Percentiles rank a stretch among this genome's conserved stretches.
phyloP scores from a whole-genome alignment of 1,140 invertebrate genomes.

The Drosophila bipectinata region DNA sequence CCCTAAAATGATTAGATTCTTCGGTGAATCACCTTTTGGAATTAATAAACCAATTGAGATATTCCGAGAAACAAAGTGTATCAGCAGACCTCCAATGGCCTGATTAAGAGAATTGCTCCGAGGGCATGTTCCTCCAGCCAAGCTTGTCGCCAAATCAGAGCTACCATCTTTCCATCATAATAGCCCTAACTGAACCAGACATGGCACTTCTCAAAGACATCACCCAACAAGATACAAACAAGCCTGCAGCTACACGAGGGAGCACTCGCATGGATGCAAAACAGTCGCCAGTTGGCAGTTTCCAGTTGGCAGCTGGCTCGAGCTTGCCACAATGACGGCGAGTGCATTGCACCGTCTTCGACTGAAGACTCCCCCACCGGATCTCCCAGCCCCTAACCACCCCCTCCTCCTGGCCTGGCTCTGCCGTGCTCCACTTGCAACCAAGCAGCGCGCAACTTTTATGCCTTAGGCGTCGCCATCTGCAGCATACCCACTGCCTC shows the following conservation, averaged over 20 bases:
- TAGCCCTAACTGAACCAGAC: constrained; percentile 46
- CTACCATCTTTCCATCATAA: constrained; percentile 45
- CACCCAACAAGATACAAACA: constrained; percentile 25
- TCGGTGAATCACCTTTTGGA: constrained; percentile 12
- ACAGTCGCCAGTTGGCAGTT: constrained; percentile 67
- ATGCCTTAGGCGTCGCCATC: constrained; percentile 60
- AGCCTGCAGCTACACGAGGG: not conserved
- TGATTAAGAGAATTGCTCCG: constrained; percentile 28
- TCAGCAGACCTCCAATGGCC: constrained; percentile 14
- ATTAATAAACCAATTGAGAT: constrained; percentile 22
- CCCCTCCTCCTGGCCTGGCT: not conserved
- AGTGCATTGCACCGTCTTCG: constrained; percentile 35
- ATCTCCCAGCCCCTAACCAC: not conserved
- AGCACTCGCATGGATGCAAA: constrained; percentile 68
- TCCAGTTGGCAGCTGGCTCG: constrained; percentile 63
- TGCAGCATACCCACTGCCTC: constrained; percentile 26
- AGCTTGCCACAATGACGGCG: constrained; percentile 60
- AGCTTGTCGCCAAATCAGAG: constrained; percentile 35
- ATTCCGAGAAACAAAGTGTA: constrained; percentile 31
- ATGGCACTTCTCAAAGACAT: constrained; percentile 13
- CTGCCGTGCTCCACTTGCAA: constrained; percentile 65
- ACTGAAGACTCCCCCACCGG: constrained; percentile 6
- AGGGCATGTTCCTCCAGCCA: constrained; percentile 14
- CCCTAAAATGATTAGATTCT: not conserved
- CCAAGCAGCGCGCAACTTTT: constrained; percentile 73